phyloP scores from a whole-genome alignment of 2,113 vertebrate species.

The Craseonycteris thonglongyai region DNA sequence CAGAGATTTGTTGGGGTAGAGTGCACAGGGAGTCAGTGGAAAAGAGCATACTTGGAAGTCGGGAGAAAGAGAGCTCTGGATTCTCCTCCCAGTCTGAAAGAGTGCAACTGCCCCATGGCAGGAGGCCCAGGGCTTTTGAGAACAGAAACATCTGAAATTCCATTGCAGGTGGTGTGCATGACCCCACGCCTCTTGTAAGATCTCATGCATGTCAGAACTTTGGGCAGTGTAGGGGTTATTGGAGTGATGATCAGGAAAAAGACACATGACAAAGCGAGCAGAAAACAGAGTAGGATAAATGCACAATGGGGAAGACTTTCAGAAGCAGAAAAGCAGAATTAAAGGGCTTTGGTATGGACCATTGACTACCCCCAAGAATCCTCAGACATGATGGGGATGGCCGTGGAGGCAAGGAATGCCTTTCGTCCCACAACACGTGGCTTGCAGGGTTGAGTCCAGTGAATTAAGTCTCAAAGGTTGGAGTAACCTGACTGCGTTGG shows the following conservation, averaged over 20 bases:
- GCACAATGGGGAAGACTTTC: background rate
- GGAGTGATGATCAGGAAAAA: background rate
- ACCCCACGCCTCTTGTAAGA: background rate
- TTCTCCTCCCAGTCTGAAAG: background rate
- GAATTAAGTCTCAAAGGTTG: background rate
- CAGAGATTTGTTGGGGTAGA: background rate
- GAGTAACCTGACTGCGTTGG: background rate
- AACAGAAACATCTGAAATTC: background rate
- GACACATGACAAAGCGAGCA: background rate
- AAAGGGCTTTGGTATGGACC: background rate
- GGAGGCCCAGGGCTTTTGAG: background rate
- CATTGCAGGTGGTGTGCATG: background rate
- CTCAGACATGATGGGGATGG: background rate
- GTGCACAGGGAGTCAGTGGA: background rate
- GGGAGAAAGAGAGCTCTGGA: background rate
- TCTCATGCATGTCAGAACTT: background rate
- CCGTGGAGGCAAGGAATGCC: background rate
- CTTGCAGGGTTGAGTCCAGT: background rate
- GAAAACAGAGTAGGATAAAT: background rate
- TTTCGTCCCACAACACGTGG: background rate
- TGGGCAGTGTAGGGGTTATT: background rate
- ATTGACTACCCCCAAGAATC: background rate
- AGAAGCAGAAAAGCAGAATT: background rate
- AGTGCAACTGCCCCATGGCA: background rate
- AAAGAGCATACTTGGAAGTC: background rate